Base-by-base conservation (phyloP, 1,140 invertebrate genomes). In the Neotoxoptera formosana region DNA sequence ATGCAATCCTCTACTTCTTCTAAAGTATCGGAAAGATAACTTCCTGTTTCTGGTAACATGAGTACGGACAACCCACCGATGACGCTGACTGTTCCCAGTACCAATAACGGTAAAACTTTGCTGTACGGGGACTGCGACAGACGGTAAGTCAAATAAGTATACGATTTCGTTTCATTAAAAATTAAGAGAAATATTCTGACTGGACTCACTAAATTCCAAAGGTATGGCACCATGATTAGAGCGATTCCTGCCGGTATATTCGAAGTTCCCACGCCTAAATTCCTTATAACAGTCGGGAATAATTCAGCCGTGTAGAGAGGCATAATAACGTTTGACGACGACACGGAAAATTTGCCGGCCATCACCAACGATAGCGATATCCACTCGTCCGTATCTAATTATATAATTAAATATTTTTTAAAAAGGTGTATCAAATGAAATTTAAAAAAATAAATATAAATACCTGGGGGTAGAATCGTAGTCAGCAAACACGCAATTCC, bases 251-350 rank as follows among this genome's bases (percentile, higher is more conserved):
- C 97, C 30, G 97, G 96, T 76, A 97, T 95, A 94, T 97, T 97
- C 94, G 96, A 97, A 6, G 96, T 96, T 6, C 97, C 97, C 20
- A 97, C 97, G 21, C 97, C 97, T 81, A 97, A 95, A 94, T 97
- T 97, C 92, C 97, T 96, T 94, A 97, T 96, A 83, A 97, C 95
- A 6, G 97, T 97, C 4, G 97, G 97, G 95, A 97, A 97, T 9
- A 97, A 95, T 95, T 97, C 97, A 4, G 97, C 97, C 6, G 97
- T 97, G 94, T 96, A 97, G 21, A 97, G 97, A 0, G 97, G 97
- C 95, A 97, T 95, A 93, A 97, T 96, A 94, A 97, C 97, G 94
- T 97, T 97, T 3, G 96, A 96, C 6, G 96, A 96, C 67, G 96
- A 96, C 48, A 97, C 96, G 7, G 96, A 96, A 94, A 97, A 97